Percentiles rank a stretch among this genome's conserved stretches.
phyloP scores from a whole-genome alignment of 2,113 vertebrate species.

The Corythoichthys haematopterus region DNA sequence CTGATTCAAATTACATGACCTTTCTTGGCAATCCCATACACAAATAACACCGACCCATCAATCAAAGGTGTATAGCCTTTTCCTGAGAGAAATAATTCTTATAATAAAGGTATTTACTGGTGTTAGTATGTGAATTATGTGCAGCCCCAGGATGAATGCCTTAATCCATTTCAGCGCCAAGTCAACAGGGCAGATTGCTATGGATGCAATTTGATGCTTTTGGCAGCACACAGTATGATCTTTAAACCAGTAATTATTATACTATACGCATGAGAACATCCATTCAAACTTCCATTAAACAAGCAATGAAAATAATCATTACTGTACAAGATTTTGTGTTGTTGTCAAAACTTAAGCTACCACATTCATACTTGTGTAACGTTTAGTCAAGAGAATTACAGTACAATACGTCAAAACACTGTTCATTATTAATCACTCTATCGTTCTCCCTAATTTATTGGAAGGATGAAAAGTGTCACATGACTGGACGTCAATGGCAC shows the following conservation, averaged over 20 bases:
- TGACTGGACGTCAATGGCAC: too few species aligned
- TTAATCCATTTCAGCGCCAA: conserved; percentile 22
- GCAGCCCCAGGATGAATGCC: conserved; percentile 25
- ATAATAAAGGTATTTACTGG: neutral
- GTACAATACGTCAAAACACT: neutral
- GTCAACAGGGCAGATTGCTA: conserved; percentile 12
- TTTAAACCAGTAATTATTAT: conserved; percentile 40
- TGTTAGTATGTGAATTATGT: neutral
- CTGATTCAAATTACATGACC: neutral
- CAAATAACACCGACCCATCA: neutral
- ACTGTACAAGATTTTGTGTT: conserved; percentile 7
- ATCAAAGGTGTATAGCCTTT: neutral
- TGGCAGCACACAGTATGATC: conserved; percentile 26
- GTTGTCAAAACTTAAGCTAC: conserved; percentile 24
- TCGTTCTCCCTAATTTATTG: too few species aligned
- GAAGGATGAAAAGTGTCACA: too few species aligned
- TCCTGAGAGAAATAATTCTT: neutral
- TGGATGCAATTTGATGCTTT: conserved; percentile 26
- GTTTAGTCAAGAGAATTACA: conserved; percentile 1
- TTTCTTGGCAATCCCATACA: neutral
- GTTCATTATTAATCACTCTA: neutral
- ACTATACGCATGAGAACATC: conserved; percentile 16
- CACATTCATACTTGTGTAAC: neutral
- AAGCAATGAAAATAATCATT: conserved; percentile 4
- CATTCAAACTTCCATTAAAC: conserved; percentile 16